Conservation (phyloP, 2,113 vertebrate genomes). For the Terrapene triunguis region DNA sequence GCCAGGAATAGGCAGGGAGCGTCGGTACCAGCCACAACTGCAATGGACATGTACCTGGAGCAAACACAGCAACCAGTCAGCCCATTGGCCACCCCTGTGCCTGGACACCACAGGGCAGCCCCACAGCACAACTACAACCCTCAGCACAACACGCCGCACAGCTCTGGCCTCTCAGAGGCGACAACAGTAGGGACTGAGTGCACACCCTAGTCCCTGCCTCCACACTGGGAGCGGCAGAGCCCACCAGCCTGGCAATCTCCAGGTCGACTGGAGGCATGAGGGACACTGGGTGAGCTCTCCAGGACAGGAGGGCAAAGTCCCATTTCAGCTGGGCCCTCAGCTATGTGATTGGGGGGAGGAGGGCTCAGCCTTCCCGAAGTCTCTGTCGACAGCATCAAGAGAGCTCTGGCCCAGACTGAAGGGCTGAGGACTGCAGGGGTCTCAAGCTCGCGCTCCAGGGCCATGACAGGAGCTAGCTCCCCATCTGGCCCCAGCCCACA, state of each 20-base stretch:
- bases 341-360: no score
- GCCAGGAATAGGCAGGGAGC: slow-evolving; percentile 79
- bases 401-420: no score
- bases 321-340: not conserved
- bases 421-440: not conserved
- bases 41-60: slow-evolving; percentile 92
- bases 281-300: not conserved
- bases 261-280: not conserved
- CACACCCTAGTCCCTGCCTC: not conserved
- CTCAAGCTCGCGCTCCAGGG: not conserved
- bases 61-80: not conserved
- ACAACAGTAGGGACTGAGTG: rapidly evolving
- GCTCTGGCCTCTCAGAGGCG: not conserved
- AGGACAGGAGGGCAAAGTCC: not conserved
- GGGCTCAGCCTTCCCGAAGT: no score
- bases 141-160: rapidly evolving
- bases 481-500: rapidly evolving
- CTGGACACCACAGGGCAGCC: not conserved
- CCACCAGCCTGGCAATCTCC: not conserved
- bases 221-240: not conserved
- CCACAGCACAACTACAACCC: not conserved
- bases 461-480: not conserved
- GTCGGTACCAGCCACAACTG: slow-evolving; percentile 72
- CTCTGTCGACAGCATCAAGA: not conserved
- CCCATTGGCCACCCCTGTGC: not conserved